Conservation (phyloP, 2,113 vertebrate genomes). For the Arizona elegans region DNA sequence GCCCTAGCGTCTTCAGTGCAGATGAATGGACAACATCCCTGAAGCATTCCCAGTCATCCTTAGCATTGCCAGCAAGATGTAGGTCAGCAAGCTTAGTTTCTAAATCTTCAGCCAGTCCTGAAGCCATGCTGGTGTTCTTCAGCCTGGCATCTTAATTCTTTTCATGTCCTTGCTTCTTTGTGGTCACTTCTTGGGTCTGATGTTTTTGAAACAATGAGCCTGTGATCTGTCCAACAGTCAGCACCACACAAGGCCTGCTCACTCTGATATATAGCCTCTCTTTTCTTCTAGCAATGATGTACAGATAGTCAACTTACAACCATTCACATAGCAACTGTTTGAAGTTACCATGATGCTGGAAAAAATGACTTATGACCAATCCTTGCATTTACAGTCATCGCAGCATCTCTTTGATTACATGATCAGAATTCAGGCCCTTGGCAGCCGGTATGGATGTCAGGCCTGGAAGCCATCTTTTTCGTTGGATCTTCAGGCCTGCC, state of each 20-base stretch:
- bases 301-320: neutral
- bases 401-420: too few species aligned
- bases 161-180: neutral
- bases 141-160: neutral
- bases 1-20: neutral
- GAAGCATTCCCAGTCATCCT: neutral
- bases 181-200: neutral
- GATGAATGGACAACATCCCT: neutral
- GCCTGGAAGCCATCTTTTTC: too few species aligned
- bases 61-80: neutral
- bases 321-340: neutral
- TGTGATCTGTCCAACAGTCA: neutral
- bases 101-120: neutral
- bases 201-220: neutral
- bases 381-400: neutral
- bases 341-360: neutral
- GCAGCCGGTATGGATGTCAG: neutral
- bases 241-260: neutral
- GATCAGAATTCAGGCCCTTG: neutral
- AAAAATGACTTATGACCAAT: neutral
- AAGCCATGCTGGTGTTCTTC: neutral
- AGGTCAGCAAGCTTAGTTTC: neutral
- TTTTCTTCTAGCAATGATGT: neutral
- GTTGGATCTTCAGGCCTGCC: too few species aligned
- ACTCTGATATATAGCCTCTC: neutral